phyloP scores from a whole-genome alignment of 1,140 invertebrate genomes.

The Drosophila quadrilineata region DNA sequence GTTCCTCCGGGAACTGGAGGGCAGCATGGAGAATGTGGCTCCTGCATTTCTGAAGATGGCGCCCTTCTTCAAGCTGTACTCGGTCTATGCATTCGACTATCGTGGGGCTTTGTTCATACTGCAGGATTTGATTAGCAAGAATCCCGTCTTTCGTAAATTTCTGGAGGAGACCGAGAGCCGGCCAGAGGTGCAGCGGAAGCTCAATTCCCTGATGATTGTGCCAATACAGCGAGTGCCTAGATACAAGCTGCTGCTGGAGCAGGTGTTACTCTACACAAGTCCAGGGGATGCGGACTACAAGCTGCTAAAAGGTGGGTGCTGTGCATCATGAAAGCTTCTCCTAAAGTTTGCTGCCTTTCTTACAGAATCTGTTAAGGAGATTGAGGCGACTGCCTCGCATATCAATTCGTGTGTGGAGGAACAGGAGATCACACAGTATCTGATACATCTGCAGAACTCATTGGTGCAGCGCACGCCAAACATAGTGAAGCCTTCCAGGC shows the following conservation, averaged over 20 bases:
- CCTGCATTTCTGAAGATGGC: conserved; percentile 87
- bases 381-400: conserved; percentile 86
- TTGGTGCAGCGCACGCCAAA: conserved; percentile 84
- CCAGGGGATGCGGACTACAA: conserved; percentile 84
- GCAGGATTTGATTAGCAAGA: conserved; percentile 84
- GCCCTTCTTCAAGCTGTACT: conserved; percentile 90
- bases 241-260: conserved; percentile 87
- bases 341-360: conserved; percentile 54
- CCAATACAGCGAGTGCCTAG: conserved; percentile 90
- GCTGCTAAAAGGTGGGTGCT: conserved; percentile 80
- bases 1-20: conserved; percentile 85
- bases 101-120: conserved; percentile 84
- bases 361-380: conserved; percentile 85
- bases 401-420: conserved; percentile 88
- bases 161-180: conserved; percentile 85
- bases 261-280: conserved; percentile 86
- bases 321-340: not conserved
- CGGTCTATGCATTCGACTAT: conserved; percentile 89
- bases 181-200: conserved; percentile 87
- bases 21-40: conserved; percentile 84
- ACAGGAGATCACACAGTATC: conserved; percentile 87
- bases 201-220: conserved; percentile 87
- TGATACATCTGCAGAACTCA: conserved; percentile 86
- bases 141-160: conserved; percentile 84
- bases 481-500: conserved; percentile 86